A percentile compares a stretch with the other conserved stretches of the same genome.
phyloP scores from a whole-genome alignment of 2,113 vertebrate genomes.

The Melanerpes aurifrons region DNA sequence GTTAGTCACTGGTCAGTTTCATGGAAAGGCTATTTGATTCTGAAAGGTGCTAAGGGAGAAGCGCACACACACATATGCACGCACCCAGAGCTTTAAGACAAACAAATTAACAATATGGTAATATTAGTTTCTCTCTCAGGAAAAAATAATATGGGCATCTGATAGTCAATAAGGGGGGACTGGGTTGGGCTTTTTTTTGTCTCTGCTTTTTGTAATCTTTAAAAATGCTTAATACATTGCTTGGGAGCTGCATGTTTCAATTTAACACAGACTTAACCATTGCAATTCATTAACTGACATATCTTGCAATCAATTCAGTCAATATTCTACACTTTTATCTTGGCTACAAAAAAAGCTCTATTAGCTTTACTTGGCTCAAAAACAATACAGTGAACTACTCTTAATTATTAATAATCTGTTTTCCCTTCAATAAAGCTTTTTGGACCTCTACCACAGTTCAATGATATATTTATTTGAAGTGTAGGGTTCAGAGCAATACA shows the following conservation, averaged over 20 bases:
- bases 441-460: slow-evolving; percentile 7
- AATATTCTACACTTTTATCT: slow-evolving; percentile 6
- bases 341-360: neutral
- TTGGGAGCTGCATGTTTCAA: neutral
- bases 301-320: slow-evolving; percentile 5
- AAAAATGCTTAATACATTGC: slow-evolving; percentile 3
- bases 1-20: neutral
- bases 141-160: neutral
- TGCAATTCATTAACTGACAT: slow-evolving; percentile 41
- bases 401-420: slow-evolving; percentile 66
- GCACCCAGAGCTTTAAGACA: neutral
- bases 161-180: neutral
- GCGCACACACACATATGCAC: neutral
- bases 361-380: slow-evolving; percentile 59
- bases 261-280: slow-evolving; percentile 31
- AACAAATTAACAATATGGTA: neutral
- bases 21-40: neutral
- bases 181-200: neutral
- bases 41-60: neutral
- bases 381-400: slow-evolving; percentile 20
- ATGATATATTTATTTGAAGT: slow-evolving; percentile 45
- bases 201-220: neutral
- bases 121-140: neutral
- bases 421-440: slow-evolving; percentile 44
- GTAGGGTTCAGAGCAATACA: slow-evolving; percentile 44